Evolutionary conservation across 2,113 vertebrate genomes (phyloP), one percentile per base, ranked within the genome.

Genomic region (Xenopus laevis): DNA sequence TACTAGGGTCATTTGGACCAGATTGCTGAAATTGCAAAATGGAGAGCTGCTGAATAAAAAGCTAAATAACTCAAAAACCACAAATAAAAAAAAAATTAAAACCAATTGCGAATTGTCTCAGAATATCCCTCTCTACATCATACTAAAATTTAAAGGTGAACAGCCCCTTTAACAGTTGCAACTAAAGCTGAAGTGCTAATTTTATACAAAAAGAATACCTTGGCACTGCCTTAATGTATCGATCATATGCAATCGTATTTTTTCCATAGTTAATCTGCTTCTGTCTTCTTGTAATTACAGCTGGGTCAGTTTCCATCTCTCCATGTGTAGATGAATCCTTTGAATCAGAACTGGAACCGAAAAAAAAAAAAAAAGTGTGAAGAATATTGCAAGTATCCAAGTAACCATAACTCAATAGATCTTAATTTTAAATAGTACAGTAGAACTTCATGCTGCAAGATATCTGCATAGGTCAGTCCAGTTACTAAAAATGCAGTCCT

Each of bases 241-340:
- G 84, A 62, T 99, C 96, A 0, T 99, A 99, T 0, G 96, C 94
- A 17, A 97, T 87, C 0, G 94, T 99, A 84, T 99, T 99, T 84
- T 99, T 99, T 1, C 96, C 96, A 0, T 99, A 99, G 82, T 93
- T 97, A 65, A 99, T 99, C 86, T 99, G 97, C 73, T 99, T 99
- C 78, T 99, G 97, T 67, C 97, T 89, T 58, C 97, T 89, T 84
- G 98, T 88, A 65, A 99, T 83, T 67, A 95, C 92, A 1, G 86
- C 83, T 69, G 98, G 94, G 18, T 99, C 95, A 0, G 93, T 98
- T 84, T 99, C 97, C n/a, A 98, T 83, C 64, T 95, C 94, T 0
- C 90, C 87, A 0, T 86, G 85, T 2, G 57, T 79, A 0, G 78
- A 17, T 6, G 92, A 93, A 45, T 96, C 95, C 86, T 88, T 95